Percentiles rank a stretch among this genome's conserved stretches.
phyloP scores from a whole-genome alignment of 2,113 vertebrate species.

The Melanerpes aurifrons region DNA sequence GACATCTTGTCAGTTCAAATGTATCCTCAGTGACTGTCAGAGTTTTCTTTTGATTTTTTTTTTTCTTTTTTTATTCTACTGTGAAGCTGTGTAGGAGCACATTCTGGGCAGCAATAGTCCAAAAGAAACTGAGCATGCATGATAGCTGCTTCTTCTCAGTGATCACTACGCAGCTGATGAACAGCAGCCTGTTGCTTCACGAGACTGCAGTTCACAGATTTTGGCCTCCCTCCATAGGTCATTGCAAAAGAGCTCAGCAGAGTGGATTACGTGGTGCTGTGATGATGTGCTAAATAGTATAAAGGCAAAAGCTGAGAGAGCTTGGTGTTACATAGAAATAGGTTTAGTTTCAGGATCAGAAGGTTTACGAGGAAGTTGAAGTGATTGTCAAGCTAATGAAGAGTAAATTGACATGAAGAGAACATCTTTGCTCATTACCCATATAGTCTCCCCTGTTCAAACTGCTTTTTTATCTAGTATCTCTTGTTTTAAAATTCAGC shows the following conservation, averaged over 20 bases:
- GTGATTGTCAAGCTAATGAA: neutral
- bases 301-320: neutral
- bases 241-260: neutral
- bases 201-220: neutral
- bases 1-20: neutral
- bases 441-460: neutral
- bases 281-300: rapidly evolving
- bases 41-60: neutral
- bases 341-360: neutral
- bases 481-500: neutral
- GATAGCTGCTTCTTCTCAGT: neutral
- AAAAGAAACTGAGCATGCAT: neutral
- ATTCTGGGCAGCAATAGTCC: neutral
- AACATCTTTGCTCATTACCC: neutral
- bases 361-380: neutral
- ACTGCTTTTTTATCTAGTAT: neutral
- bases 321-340: neutral
- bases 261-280: neutral
- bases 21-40: neutral
- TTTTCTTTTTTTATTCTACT: neutral
- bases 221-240: neutral
- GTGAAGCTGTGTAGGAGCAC: neutral
- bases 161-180: neutral
- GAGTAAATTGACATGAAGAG: neutral
- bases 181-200: neutral